Conservation (phyloP, 2,797 vertebrate species). For the Enteromius unitaeniatus region DNA sequence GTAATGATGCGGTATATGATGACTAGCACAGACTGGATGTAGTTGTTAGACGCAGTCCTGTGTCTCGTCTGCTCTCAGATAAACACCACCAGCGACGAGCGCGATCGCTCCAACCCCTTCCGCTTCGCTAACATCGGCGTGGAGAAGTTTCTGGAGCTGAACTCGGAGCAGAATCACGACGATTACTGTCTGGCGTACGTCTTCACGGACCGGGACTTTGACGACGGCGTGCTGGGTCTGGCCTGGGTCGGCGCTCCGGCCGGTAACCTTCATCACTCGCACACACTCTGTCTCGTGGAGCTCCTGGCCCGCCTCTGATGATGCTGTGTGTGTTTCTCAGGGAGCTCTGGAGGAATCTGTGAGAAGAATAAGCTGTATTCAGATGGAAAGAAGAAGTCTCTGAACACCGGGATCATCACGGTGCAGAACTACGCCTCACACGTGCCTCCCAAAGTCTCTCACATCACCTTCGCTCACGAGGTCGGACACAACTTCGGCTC, state of each 20-base stretch:
- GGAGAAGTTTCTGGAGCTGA: conserved; percentile 97
- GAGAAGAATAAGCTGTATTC: conserved; percentile 98
- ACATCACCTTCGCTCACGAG: conserved; percentile 99
- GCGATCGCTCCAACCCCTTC: conserved; percentile 92
- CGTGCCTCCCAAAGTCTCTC: conserved; percentile 97
- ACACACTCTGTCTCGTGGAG: no score
- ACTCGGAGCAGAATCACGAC: conserved; percentile 98
- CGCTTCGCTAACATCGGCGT: conserved; percentile 97
- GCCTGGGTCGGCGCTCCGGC: conserved; percentile 98
- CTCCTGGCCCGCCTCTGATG: background rate
- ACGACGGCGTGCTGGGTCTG: conserved; percentile 94
- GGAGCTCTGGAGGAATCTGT: conserved; percentile 98
- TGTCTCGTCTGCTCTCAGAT: conserved; percentile 76
- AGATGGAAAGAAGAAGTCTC: conserved; percentile 97
- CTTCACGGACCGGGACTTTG: conserved; percentile 97
- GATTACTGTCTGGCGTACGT: conserved; percentile 98
- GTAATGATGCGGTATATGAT: no score
- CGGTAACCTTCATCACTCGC: conserved; percentile 76
- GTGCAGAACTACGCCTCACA: conserved; percentile 99
- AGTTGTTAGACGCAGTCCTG: no score
- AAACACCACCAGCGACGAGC: conserved; percentile 91
- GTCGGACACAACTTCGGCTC: conserved; percentile 99
- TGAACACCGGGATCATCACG: conserved; percentile 99
- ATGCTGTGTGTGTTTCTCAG: conserved; percentile 68
- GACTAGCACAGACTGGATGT: no score